phyloP scores from a whole-genome alignment of 2,797 vertebrate genomes.

The Lepilemur septentrionalis region DNA sequence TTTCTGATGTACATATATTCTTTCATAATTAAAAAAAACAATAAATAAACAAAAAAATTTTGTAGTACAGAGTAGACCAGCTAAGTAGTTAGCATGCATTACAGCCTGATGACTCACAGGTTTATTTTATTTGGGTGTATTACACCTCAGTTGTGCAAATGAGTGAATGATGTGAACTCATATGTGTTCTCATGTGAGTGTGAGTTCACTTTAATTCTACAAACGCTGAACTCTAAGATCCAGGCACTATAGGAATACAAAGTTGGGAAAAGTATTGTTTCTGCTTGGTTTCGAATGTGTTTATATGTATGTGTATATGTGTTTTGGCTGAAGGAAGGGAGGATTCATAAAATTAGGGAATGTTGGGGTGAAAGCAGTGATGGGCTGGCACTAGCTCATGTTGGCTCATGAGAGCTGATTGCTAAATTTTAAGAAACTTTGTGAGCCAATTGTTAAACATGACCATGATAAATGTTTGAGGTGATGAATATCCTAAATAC shows the following conservation, averaged over 20 bases:
- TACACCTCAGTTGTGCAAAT: neutral
- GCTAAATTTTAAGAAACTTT: conserved; percentile 16
- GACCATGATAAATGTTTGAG: neutral
- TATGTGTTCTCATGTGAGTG: neutral
- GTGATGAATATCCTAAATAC: neutral
- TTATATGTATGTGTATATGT: neutral
- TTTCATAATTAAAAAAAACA: conserved; percentile 44
- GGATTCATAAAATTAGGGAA: conserved; percentile 14
- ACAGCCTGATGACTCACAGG: neutral
- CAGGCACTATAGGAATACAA: neutral
- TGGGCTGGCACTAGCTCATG: neutral
- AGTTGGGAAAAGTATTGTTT: neutral
- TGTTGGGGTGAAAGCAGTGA: conserved; percentile 6
- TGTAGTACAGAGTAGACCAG: neutral
- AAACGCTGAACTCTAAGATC: conserved; percentile 9
- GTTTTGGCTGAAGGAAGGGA: neutral
- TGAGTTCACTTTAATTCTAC: neutral
- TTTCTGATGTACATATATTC: neutral
- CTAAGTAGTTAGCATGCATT: neutral
- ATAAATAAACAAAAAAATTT: conserved; percentile 39
- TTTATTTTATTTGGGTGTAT: neutral
- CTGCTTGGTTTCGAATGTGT: neutral
- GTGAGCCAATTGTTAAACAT: neutral
- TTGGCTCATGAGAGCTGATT: neutral
- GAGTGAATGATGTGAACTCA: neutral